phyloP scores from a whole-genome alignment of 2,888 invertebrate genomes.

The Oxyscelio sp. region DNA sequence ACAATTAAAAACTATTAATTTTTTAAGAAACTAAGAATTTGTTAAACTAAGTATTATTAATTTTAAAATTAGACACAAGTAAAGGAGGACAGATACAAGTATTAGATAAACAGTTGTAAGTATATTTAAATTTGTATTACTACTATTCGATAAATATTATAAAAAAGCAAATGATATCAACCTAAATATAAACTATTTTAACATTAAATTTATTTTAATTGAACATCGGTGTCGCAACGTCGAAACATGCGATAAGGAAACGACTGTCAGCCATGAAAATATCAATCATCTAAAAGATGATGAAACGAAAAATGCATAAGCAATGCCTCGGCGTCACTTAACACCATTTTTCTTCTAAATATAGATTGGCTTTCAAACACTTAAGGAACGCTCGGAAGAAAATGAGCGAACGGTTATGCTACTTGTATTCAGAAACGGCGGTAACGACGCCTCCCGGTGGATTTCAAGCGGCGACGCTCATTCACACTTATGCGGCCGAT shows the following conservation, averaged over 20 bases:
- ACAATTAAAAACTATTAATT: too few relatives aligned
- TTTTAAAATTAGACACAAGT: too few relatives aligned
- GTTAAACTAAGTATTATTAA: too few relatives aligned
- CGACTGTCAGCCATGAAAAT: slow-evolving; percentile 9
- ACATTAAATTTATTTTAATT: too few relatives aligned
- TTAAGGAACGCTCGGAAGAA: slow-evolving; percentile 43
- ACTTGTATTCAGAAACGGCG: slow-evolving; percentile 51
- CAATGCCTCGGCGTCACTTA: not conserved
- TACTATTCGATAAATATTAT: too few relatives aligned
- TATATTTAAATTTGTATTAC: too few relatives aligned
- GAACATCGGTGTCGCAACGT: slow-evolving; percentile 2
- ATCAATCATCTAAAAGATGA: slow-evolving; percentile 37
- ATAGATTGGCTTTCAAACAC: slow-evolving; percentile 47
- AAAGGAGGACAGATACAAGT: too few relatives aligned
- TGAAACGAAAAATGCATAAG: slow-evolving; percentile 48
- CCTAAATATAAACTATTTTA: too few relatives aligned
- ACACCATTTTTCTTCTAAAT: slow-evolving; percentile 56
- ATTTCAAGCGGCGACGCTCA: slow-evolving; percentile 56
- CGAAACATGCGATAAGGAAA: slow-evolving; percentile 5
- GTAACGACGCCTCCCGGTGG: slow-evolving; percentile 45
- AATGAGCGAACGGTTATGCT: slow-evolving; percentile 40
- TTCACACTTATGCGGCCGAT: slow-evolving; percentile 65
- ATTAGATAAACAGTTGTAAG: too few relatives aligned
- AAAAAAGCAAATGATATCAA: too few relatives aligned
- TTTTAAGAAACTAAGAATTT: too few relatives aligned